Evolutionary conservation across 2,797 vertebrate species (phyloP), one percentile per base, ranked within the genome.

Genomic region (Botia kubotai): DNA sequence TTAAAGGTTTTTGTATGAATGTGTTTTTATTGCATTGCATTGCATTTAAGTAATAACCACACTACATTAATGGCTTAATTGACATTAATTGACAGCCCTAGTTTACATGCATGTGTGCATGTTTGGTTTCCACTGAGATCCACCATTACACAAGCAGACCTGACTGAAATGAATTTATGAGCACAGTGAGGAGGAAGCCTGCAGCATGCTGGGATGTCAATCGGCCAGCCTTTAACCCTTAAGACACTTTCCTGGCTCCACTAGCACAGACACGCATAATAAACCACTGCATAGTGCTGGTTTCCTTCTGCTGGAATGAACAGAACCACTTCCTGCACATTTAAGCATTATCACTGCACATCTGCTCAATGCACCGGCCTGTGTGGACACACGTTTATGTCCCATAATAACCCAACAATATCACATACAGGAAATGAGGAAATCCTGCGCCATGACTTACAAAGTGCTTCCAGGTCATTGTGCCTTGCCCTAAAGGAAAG

Each of bases 391-490:
- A 66, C 58, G 46, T 72, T 72, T 43, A 73, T 26, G 6, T 17
- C 12, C 3, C 33, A 66, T 43, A 53, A 65, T 29, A 66, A 21
- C 58, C 16, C 19, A 65, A 72, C 77, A 43, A 65, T 57, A 66
- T 79, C 60, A 16, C 62, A 79, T 65, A 29, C 29, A 79, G 69
- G 69, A 79, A 79, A 72, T 66, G 70, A 72, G 77, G 77, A 66
- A 72, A 79, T 79, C 69, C 68, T 65, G 77, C 72, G 68, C n/a
- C 48, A 72, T 79, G 77, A 72, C 60, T 39, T 43, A 65, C 69
- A 46, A 39, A 79, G 39, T 53, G 57, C 48, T 79, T 72, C 69
- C 60, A 73, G 70, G 77, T 72, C 77, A 26, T 19, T 72, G 58
- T 55, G 57, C 19, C n/a, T 65, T 23, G 1, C 53, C 8, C 52